phyloP scores from a whole-genome alignment of 1,140 invertebrate species.

The Proales similis region DNA sequence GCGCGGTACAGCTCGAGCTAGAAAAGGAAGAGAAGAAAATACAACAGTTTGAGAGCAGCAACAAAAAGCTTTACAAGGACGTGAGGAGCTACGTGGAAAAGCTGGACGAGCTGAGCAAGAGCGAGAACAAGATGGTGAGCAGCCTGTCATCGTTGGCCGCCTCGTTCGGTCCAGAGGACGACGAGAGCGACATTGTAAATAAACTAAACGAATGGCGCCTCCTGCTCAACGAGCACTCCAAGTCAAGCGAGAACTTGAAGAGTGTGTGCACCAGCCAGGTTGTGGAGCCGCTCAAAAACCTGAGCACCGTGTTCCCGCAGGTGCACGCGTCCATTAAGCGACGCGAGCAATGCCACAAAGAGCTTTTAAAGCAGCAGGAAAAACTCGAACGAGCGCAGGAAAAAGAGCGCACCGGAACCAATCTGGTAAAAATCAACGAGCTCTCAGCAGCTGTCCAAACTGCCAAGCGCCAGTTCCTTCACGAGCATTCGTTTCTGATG shows the following conservation, averaged over 20 bases:
- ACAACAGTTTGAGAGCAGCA: constrained; percentile 14
- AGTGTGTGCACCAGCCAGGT: constrained; percentile 7
- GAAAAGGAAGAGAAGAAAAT: constrained; percentile 37
- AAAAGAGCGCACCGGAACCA: constrained; percentile 11
- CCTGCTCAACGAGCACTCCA: not conserved
- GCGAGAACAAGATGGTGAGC: constrained; percentile 6
- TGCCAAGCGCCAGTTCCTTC: constrained; percentile 10
- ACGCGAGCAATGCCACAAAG: constrained; percentile 27
- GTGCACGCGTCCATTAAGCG: constrained; percentile 24
- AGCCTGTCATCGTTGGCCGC: constrained; percentile 2
- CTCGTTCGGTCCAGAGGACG: not conserved
- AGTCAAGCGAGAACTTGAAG: constrained; percentile 5
- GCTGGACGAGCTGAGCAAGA: constrained; percentile 24
- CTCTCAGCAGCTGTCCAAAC: constrained; percentile 4
- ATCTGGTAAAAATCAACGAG: constrained; percentile 31
- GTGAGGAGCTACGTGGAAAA: constrained; percentile 16
- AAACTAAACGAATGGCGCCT: not conserved
- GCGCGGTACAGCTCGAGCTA: constrained; percentile 12
- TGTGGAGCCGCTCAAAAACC: constrained; percentile 21
- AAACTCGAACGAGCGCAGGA: constrained; percentile 18
- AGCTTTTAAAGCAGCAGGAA: constrained; percentile 15
- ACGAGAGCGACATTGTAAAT: constrained; percentile 5
- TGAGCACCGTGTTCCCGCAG: constrained; percentile 15
- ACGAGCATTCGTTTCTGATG: constrained; percentile 30
- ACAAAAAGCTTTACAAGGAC: constrained; percentile 37